phyloP scores from a whole-genome alignment of 2,113 vertebrate species.

The Gopherus evgoodei region DNA sequence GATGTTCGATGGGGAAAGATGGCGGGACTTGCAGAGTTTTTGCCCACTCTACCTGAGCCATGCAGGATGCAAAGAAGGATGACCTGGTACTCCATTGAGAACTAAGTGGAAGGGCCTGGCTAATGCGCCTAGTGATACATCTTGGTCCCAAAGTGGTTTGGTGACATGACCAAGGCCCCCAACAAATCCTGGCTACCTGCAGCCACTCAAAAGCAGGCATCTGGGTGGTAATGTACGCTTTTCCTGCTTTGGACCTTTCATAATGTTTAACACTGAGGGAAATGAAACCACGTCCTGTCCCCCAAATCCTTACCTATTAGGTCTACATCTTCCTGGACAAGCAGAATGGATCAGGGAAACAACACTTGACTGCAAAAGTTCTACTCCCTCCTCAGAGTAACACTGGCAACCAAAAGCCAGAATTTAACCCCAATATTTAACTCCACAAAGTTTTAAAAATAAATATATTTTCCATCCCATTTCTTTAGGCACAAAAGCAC shows the following conservation, averaged over 20 bases:
- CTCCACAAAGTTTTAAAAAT: not conserved
- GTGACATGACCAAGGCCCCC: not conserved
- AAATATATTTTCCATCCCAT: conserved; percentile 21
- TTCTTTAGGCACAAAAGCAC: conserved; percentile 20
- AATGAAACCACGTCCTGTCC: not conserved
- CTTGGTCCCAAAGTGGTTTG: not conserved
- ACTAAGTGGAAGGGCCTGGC: not conserved
- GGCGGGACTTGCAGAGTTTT: not conserved
- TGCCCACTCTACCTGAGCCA: not conserved
- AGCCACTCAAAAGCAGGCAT: not conserved
- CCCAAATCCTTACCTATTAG: not conserved
- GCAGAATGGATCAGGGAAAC: not conserved
- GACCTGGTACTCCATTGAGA: not conserved
- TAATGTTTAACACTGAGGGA: not conserved
- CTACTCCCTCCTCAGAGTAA: not conserved
- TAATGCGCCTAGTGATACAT: not conserved
- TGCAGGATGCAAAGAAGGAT: not conserved
- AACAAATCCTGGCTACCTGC: not conserved
- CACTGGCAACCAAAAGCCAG: not conserved
- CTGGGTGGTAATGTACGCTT: not conserved
- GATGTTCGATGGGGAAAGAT: not conserved
- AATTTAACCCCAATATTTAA: conserved; percentile 2
- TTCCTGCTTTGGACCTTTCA: not conserved
- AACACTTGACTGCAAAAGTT: not conserved
- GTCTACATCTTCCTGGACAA: not conserved